Base-by-base conservation (phyloP, 2,113 vertebrate species). In the Piprites chloris region DNA sequence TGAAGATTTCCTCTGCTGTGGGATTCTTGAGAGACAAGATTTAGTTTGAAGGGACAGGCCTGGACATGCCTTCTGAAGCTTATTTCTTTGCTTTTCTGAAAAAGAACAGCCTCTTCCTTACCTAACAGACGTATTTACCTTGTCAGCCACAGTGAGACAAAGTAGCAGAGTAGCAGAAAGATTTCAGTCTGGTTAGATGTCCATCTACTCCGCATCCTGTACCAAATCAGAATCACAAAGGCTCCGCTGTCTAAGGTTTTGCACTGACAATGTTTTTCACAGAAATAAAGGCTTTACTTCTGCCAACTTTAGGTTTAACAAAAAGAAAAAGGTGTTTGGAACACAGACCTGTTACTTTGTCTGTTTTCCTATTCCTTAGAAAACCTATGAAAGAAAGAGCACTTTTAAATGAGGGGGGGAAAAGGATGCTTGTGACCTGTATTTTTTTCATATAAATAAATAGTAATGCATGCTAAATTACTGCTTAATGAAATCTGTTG, bases 161-260 rank as follows among this genome's bases (percentile, higher is more conserved):
- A 72, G 47, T 35, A 35, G 11, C 41, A 41, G 27, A 62, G 50
- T 19, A 67, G 28, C 14, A 76, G 39, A 53, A 90, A 82, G 14
- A 35, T 44, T 87, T 92, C 63, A 61, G 61, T 66, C 50, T 75
- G 37, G 50, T 92, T 79, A 86, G 71, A 50, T 94, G 39, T 37
- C 27, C 67, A 81, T 56, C 22, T 52, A 65, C 32, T 90, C 52
- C 41, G 39, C 32, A 55, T 95, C 96, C 65, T 82, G 27, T 63
- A 77, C 69, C 32, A 90, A 93, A 83, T 69, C 80, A 88, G 74
- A 90, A 94, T 58, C 85, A 91, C 69, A 94, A 94, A 93, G 62
- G 13, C 69, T 80, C 35, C 69, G 21, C 35, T 93, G 63, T 73
- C n/a, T 84, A 62, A 80, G 49, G 47, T 46, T 93, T 90, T 85